A percentile compares a stretch with the other conserved stretches of the same genome.
Conservation (phyloP, 53 echinoderm and acorn worm species). For the Zoroaster sp. region DNA sequence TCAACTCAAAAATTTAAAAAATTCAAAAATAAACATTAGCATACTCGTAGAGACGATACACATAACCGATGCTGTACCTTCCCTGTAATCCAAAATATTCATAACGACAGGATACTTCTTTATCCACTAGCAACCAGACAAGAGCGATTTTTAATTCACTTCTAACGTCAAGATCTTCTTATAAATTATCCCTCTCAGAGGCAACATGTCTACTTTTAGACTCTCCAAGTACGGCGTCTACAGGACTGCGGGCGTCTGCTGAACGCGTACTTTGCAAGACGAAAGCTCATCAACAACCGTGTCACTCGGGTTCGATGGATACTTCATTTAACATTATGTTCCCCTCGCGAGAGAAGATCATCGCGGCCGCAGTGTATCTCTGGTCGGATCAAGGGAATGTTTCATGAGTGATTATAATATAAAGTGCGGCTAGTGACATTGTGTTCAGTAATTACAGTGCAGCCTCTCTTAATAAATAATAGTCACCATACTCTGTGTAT, state of each 20-base stretch:
- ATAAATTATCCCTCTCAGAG: background rate
- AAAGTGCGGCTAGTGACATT: too few relatives aligned
- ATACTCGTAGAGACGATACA: too few relatives aligned
- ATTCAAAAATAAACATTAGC: too few relatives aligned
- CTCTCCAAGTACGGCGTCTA: background rate
- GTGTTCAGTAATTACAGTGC: too few relatives aligned
- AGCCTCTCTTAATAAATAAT: too few relatives aligned
- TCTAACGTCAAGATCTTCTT: background rate
- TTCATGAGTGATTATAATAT: too few relatives aligned
- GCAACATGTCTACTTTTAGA: background rate
- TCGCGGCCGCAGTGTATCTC: background rate
- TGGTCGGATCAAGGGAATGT: background rate
- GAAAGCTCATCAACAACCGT: too few relatives aligned
- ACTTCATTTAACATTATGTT: background rate
- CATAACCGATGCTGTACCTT: too few relatives aligned
- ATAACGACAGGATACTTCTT: too few relatives aligned
- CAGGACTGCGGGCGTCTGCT: background rate
- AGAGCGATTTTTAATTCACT: background rate
- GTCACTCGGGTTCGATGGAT: background rate
- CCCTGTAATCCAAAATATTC: too few relatives aligned
- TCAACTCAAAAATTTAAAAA: too few relatives aligned
- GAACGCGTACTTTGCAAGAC: background rate
- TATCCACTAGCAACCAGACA: background rate
- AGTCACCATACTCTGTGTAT: too few relatives aligned
- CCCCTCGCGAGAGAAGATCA: background rate